These are phyloP conservation scores for Amiota mariae DNA, from an alignment of 2,888 invertebrate species.

Conservation along the genomic window DNA sequence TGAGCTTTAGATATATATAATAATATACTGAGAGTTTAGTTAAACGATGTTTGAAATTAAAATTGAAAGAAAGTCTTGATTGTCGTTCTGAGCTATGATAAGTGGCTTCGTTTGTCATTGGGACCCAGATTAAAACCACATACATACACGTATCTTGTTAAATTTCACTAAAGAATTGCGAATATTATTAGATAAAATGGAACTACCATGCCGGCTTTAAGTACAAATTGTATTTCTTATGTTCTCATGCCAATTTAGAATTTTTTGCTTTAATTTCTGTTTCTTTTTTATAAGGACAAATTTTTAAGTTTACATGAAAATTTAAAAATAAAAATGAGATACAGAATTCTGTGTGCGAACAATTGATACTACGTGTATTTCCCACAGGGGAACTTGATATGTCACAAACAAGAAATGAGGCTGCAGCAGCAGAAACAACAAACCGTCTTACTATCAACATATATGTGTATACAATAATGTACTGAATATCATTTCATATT, in stretches of 20 bases:
- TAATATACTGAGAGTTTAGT: too few relatives aligned
- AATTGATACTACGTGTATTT: conserved; percentile 13
- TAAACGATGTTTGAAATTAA: too few relatives aligned
- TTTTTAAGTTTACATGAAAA: conserved; percentile 20
- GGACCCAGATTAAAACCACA: too few relatives aligned
- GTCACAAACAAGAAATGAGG: neutral
- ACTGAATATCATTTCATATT: conserved; percentile 42
- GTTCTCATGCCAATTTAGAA: conserved; percentile 23
- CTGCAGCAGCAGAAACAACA: neutral
- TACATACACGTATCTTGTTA: too few relatives aligned
- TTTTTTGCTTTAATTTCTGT: neutral
- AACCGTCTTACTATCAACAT: neutral
- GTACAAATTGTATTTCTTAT: neutral
- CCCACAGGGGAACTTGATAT: conserved; percentile 18
- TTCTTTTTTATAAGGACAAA: conserved; percentile 19
- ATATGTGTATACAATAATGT: neutral
- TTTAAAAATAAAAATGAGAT: neutral
- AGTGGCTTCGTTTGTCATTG: too few relatives aligned
- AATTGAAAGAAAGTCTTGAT: too few relatives aligned
- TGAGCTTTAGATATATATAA: too few relatives aligned
- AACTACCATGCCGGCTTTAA: too few relatives aligned
- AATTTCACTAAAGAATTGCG: too few relatives aligned
- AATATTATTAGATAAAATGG: too few relatives aligned
- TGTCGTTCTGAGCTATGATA: too few relatives aligned
- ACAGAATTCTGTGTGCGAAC: neutral